phyloP scores from a whole-genome alignment of 2,113 vertebrate species.

The Notarius quadriscutis region DNA sequence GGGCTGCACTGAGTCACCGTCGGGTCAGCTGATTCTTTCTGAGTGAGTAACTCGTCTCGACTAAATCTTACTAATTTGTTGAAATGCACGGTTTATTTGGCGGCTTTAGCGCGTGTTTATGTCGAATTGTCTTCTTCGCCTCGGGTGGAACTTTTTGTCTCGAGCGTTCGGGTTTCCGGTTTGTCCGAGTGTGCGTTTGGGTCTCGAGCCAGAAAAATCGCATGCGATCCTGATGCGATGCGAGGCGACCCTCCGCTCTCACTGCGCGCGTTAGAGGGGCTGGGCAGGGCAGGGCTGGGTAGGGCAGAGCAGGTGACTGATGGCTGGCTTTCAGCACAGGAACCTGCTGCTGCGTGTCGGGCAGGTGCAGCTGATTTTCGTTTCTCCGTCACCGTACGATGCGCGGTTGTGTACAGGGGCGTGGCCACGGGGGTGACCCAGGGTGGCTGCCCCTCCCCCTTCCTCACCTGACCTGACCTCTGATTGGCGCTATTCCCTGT shows the following conservation, averaged over 20 bases:
- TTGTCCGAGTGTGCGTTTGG: not conserved
- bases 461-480: not conserved
- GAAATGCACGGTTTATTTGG: not conserved
- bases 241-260: no score
- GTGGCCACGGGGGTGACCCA: conserved; percentile 6
- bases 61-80: conserved; percentile 59
- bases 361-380: not conserved
- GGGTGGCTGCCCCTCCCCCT: not conserved
- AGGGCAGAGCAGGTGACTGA: not conserved
- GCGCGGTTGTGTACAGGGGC: conserved; percentile 4
- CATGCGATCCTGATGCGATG: not conserved
- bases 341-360: not conserved
- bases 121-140: not conserved
- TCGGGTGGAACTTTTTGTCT: not conserved
- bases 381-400: not conserved
- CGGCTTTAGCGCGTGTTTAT: conserved; percentile 1
- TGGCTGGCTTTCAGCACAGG: not conserved
- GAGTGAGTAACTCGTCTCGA: conserved; percentile 79
- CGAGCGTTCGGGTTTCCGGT: not conserved
- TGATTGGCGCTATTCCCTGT: not conserved
- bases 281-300: no score
- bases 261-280: not conserved
- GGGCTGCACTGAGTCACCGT: conserved; percentile 80
- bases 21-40: conserved; percentile 81
- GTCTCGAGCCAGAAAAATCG: not conserved